Conservation (phyloP, 2,797 vertebrate genomes). For the Gymnocypris eckloni region DNA sequence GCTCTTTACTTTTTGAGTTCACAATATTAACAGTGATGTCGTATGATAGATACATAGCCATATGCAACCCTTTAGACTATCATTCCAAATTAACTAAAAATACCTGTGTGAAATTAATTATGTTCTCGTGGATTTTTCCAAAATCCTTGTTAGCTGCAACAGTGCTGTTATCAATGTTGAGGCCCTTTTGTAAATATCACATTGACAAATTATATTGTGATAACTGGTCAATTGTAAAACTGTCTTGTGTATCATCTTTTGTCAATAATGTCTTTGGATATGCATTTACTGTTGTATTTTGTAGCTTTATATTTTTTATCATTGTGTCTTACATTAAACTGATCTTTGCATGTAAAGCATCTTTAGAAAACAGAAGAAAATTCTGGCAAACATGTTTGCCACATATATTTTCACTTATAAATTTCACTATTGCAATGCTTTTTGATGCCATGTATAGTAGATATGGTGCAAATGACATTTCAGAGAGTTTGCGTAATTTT, state of each 20-base stretch:
- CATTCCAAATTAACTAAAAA: slow-evolving; percentile 37
- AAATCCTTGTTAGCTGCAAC: background rate
- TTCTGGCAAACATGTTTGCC: slow-evolving; percentile 52
- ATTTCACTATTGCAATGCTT: slow-evolving; percentile 38
- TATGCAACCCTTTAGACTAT: slow-evolving; percentile 73
- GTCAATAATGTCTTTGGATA: slow-evolving; percentile 32
- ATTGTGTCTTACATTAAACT: slow-evolving; percentile 40
- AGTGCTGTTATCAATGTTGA: background rate
- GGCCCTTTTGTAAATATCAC: slow-evolving; percentile 8
- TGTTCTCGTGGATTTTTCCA: slow-evolving; percentile 31
- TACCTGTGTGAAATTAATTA: slow-evolving; percentile 14
- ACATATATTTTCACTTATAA: slow-evolving; percentile 42
- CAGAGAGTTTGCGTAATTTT: slow-evolving; percentile 24
- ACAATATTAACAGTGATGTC: slow-evolving; percentile 72
- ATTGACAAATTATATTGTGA: slow-evolving; percentile 51
- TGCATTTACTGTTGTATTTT: background rate
- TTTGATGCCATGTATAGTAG: slow-evolving; percentile 45
- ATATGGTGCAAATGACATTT: slow-evolving; percentile 29
- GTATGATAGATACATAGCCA: slow-evolving; percentile 74
- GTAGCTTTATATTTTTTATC: background rate
- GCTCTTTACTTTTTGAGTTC: slow-evolving; percentile 63
- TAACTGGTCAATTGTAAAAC: slow-evolving; percentile 51
- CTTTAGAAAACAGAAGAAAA: slow-evolving; percentile 43
- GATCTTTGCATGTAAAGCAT: slow-evolving; percentile 37
- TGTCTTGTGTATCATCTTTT: slow-evolving; percentile 20